Base-by-base conservation (phyloP, 2,113 vertebrate species). In the Melanerpes formicivorus region DNA sequence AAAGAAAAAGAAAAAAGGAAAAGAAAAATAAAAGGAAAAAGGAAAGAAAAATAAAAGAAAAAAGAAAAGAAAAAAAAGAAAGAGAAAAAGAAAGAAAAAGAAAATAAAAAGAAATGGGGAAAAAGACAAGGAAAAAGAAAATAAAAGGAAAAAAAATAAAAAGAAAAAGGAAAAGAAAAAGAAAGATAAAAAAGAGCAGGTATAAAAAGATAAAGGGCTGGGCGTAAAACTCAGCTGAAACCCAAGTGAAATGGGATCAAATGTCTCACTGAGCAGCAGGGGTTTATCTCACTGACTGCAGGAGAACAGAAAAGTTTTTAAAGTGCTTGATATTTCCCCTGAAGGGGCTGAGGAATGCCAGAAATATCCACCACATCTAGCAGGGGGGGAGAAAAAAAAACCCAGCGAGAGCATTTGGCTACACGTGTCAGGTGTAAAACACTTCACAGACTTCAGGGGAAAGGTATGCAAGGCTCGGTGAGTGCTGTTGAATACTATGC, bases 301-400 rank as follows among this genome's bases (percentile, higher is more conserved):
- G 32, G 42, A 95, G 82, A 70, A 66, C 30, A 73, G 63, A 76
- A 76, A 11, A 90, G 63, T 37, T 73, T 87, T 48, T 40, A 11
- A 77, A 93, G 79, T 78, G 77, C 69, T 48, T 48, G 63, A 64
- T 77, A 80, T 94, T 83, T 67, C 19, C 80, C 91, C 84, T 78
- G 87, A 84, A 84, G 83, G 93, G 93, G 42, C 74, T 89, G 80
- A 91, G 90, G 94, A 95, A 95, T 95, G 94, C 93, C 94, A 95
- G 92, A 95, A 96, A 95, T 94, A 94, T 81, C 85, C 69, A 86
- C 88, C 88, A 13, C 75, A 84, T 88, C 74, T 69, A 79, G 65
- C 58, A 91, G 93, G 75, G 93, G 70, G 94, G 89, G 96, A 86
- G 15, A 44, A 5, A 44, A 44, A 44, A 44, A 44, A 6, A 5